Conservation (phyloP, 2,888 invertebrate species). For the Notocelia uddmanniana region DNA sequence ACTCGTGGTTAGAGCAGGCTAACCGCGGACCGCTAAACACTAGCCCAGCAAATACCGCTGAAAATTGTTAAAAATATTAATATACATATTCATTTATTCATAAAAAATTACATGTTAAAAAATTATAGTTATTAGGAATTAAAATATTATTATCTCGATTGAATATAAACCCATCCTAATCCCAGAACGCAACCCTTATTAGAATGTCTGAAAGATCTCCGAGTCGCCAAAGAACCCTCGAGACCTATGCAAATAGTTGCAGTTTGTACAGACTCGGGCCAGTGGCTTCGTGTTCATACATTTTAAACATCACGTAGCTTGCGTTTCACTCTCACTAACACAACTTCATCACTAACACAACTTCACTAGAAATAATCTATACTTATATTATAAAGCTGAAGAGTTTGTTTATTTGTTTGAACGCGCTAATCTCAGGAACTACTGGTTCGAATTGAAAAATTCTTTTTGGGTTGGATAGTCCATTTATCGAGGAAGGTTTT, state of each 20-base stretch:
- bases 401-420: too few species aligned
- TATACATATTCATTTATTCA: too few species aligned
- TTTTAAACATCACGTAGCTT: conserved; percentile 36
- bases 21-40: background rate
- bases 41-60: background rate
- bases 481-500: too few species aligned
- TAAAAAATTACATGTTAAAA: too few species aligned
- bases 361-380: background rate
- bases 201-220: conserved; percentile 39
- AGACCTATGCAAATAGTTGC: conserved; percentile 42
- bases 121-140: too few species aligned
- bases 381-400: too few species aligned
- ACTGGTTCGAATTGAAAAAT: too few species aligned
- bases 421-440: too few species aligned
- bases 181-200: conserved; percentile 31
- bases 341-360: background rate
- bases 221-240: conserved; percentile 35
- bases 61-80: conserved; percentile 28
- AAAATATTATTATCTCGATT: too few species aligned
- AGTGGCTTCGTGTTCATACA: conserved; percentile 33
- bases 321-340: conserved; percentile 3
- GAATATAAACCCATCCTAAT: conserved; percentile 23
- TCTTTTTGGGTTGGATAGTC: too few species aligned
- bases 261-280: conserved; percentile 24
- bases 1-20: background rate